These are phyloP conservation scores for Scaptomyza polygonia DNA, from an alignment of 2,888 invertebrate species.

Conservation along the genomic window DNA sequence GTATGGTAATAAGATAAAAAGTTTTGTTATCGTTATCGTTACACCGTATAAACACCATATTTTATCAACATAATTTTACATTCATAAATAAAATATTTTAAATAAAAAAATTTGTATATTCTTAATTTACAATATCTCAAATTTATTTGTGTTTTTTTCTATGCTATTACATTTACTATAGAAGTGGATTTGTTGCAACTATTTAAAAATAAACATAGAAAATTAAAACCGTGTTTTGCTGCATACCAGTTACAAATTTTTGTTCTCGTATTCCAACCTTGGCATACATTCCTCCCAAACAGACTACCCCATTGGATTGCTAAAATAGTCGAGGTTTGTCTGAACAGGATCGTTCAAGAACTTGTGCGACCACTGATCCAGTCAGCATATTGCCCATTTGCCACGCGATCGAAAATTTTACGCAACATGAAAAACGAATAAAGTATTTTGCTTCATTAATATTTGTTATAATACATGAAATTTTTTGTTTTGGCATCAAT, in stretches of 20 bases:
- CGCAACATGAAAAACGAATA: too few relatives aligned
- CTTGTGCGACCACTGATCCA: too few relatives aligned
- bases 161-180: background rate
- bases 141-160: constrained; percentile 11
- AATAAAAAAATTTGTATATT: constrained; percentile 3
- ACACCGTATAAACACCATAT: constrained; percentile 34
- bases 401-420: too few relatives aligned
- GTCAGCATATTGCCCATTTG: too few relatives aligned
- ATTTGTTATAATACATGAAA: too few relatives aligned
- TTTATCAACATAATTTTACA: constrained; percentile 38
- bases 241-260: constrained; percentile 40
- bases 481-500: too few relatives aligned
- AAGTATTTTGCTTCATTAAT: too few relatives aligned
- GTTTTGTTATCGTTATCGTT: constrained; percentile 30
- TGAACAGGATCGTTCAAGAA: too few relatives aligned
- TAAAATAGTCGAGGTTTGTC: too few relatives aligned
- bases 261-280: constrained; percentile 42
- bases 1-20: constrained; percentile 47
- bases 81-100: constrained; percentile 24
- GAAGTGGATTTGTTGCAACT: constrained; percentile 42
- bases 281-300: too few relatives aligned
- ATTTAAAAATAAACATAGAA: constrained; percentile 27
- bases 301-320: too few relatives aligned
- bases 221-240: constrained; percentile 42
- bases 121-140: constrained; percentile 10